Evolutionary conservation across 1,140 invertebrate genomes (phyloP).

Genomic region (Antheraea mylitta): DNA sequence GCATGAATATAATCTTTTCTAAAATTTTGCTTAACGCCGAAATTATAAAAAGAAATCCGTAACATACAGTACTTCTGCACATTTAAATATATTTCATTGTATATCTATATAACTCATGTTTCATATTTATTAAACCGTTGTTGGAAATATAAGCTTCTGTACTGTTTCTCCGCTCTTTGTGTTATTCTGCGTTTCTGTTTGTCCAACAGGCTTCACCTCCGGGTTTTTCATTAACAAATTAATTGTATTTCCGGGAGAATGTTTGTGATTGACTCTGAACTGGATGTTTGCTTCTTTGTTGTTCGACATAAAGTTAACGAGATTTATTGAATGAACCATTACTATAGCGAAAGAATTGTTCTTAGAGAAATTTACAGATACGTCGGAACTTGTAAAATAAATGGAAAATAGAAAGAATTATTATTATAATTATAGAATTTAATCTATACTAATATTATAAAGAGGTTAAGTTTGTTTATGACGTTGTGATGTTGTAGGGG

Average conservation of each 20-base stretch:
- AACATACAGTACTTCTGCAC: too few species aligned
- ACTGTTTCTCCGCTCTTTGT: not conserved
- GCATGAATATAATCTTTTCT: too few species aligned
- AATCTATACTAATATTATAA: too few species aligned
- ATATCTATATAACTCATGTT: too few species aligned
- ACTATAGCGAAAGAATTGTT: not conserved
- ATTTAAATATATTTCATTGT: too few species aligned
- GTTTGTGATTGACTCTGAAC: not conserved
- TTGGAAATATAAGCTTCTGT: not conserved
- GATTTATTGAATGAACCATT: not conserved
- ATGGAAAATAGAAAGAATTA: too few species aligned
- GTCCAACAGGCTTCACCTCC: not conserved
- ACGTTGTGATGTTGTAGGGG: too few species aligned
- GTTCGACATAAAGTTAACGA: not conserved
- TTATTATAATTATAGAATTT: too few species aligned
- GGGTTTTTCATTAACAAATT: slow-evolving; percentile 13
- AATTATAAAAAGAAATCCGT: too few species aligned
- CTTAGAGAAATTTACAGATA: not conserved
- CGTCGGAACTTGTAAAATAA: too few species aligned
- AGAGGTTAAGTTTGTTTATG: too few species aligned
- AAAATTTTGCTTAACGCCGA: too few species aligned
- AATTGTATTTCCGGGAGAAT: slow-evolving; percentile 9
- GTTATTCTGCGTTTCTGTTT: not conserved
- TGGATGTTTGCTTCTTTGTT: slow-evolving; percentile 6
- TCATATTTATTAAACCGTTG: not conserved